A percentile compares a stretch with the other conserved stretches of the same genome.
Conservation (phyloP, 2,113 vertebrate genomes). For the Scytalopus superciliaris region DNA sequence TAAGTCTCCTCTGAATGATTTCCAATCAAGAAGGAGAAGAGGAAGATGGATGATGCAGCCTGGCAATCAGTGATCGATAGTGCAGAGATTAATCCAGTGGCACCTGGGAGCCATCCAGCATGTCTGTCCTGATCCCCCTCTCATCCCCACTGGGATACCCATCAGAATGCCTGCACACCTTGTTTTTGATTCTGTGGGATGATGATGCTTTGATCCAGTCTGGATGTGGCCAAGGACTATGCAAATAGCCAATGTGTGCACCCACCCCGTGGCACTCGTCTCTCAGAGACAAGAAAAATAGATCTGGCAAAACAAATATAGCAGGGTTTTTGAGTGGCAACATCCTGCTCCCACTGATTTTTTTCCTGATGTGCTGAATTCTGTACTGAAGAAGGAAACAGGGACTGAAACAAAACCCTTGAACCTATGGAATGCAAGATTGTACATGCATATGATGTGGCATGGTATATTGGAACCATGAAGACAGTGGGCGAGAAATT, state of each 20-base stretch:
- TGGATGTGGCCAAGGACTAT: accelerated
- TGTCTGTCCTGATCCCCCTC: background rate
- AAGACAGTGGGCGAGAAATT: background rate
- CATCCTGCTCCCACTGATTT: background rate
- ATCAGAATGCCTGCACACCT: background rate
- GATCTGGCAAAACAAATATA: background rate
- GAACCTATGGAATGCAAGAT: background rate
- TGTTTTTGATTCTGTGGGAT: background rate
- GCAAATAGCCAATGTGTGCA: background rate
- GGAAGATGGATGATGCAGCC: background rate
- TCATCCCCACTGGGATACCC: background rate
- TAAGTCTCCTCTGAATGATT: slow-evolving; percentile 34
- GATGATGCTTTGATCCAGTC: background rate
- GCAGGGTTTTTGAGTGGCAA: background rate
- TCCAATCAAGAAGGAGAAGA: background rate
- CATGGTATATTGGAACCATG: accelerated
- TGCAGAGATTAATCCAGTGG: background rate
- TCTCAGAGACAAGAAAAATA: accelerated
- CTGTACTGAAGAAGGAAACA: background rate
- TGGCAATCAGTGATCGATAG: background rate
- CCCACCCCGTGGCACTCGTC: accelerated
- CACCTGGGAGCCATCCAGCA: accelerated
- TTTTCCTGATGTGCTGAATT: background rate
- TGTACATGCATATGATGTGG: background rate
- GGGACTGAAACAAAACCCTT: background rate